Evolutionary conservation across 2,797 vertebrate species (phyloP).

Genomic region (Schizopygopsis malacanthus): DNA sequence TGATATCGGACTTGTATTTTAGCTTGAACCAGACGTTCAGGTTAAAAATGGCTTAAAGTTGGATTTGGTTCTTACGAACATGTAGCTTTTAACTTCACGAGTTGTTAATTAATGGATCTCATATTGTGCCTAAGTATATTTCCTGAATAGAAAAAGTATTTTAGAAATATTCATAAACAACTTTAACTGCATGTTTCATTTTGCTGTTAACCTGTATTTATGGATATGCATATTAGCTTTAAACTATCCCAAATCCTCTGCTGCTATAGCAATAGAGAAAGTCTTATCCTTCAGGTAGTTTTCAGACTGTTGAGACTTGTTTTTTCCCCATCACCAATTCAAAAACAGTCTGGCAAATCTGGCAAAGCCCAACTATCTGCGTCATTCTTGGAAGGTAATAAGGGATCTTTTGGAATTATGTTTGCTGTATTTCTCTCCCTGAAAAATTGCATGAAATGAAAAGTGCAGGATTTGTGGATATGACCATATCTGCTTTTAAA

Average conservation of each 20-base stretch:
- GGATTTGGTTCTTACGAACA: too few relatives aligned
- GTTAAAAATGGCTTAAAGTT: too few relatives aligned
- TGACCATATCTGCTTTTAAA: background rate
- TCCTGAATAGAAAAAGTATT: background rate
- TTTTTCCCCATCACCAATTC: background rate
- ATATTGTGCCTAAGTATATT: background rate
- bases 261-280: background rate
- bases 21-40: too few relatives aligned
- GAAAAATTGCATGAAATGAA: background rate
- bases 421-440: background rate
- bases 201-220: background rate
- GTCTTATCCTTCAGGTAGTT: background rate
- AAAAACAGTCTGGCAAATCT: background rate
- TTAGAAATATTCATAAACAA: background rate
- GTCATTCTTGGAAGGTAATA: background rate
- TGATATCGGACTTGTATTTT: background rate
- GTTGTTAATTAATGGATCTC: too few relatives aligned
- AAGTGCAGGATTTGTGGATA: background rate
- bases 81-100: too few relatives aligned
- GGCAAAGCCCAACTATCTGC: background rate
- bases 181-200: background rate
- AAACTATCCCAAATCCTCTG: background rate
- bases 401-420: background rate
- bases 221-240: background rate
- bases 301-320: constrained; percentile 1